These are phyloP conservation scores for Solea senegalensis DNA, from an alignment of 2,113 vertebrate species.

Conservation along the genomic window DNA sequence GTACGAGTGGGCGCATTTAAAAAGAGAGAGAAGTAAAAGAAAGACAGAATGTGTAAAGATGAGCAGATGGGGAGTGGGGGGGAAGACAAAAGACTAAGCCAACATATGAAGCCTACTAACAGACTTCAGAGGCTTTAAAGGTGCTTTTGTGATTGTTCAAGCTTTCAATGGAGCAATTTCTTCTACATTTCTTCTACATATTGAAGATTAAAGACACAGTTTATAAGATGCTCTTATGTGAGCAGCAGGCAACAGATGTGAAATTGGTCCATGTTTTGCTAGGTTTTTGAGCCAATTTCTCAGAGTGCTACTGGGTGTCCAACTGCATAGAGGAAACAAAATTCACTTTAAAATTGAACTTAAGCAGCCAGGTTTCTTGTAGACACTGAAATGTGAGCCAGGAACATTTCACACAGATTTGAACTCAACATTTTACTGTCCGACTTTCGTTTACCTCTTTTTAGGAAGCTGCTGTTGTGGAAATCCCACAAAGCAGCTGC, in stretches of 20 bases:
- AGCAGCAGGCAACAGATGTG: slow-evolving; percentile 28
- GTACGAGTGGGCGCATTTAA: slow-evolving; percentile 41
- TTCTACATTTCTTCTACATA: slow-evolving; percentile 3
- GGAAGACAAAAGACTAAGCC: background rate
- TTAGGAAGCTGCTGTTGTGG: background rate
- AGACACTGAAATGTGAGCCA: background rate
- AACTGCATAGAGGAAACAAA: background rate
- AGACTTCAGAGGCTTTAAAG: slow-evolving; percentile 10
- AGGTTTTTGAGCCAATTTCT: slow-evolving; percentile 34
- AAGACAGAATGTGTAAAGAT: slow-evolving; percentile 4
- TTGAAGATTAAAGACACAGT: slow-evolving; percentile 16
- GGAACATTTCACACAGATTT: background rate
- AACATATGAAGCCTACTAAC: slow-evolving; percentile 34
- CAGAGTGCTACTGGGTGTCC: slow-evolving; percentile 31
- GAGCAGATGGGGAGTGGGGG: background rate
- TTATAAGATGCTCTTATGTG: slow-evolving; percentile 11
- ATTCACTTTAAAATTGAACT: background rate
- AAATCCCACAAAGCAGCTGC: background rate
- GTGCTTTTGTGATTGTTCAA: background rate
- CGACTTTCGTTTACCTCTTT: background rate
- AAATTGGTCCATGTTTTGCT: background rate
- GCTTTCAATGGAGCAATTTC: slow-evolving; percentile 16
- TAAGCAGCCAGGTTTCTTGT: background rate
- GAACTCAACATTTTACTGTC: background rate
- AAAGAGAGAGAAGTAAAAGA: slow-evolving; percentile 24